Evolutionary conservation across 2,888 invertebrate genomes (phyloP).

Genomic region (Julus scandinavius): DNA sequence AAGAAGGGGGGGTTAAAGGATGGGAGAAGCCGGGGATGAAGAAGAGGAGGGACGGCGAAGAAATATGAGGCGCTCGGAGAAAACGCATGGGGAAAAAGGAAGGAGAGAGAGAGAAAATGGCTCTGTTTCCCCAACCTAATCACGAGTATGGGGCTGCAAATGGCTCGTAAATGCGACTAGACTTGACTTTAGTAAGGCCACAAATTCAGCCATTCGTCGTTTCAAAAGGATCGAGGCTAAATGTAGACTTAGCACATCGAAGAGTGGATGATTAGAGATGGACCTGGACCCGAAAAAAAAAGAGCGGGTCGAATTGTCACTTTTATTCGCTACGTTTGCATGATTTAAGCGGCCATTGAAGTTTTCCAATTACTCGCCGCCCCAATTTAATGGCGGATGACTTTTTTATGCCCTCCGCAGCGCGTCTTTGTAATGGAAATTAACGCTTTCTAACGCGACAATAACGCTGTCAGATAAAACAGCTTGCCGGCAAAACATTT

Average conservation of each 20-base stretch:
- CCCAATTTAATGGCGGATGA: slow-evolving; percentile 17
- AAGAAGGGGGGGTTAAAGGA: not conserved
- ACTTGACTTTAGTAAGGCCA: slow-evolving; percentile 26
- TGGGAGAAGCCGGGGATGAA: not conserved
- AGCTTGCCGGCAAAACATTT: slow-evolving; percentile 2
- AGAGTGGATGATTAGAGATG: slow-evolving; percentile 33
- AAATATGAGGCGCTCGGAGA: not conserved
- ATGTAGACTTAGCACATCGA: slow-evolving; percentile 4
- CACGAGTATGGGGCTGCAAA: slow-evolving; percentile 33
- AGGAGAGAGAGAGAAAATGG: too few species aligned
- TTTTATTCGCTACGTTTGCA: not conserved
- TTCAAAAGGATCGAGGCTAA: slow-evolving; percentile 15
- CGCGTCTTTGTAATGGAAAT: slow-evolving; percentile 2
- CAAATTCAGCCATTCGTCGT: not conserved
- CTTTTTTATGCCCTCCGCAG: slow-evolving; percentile 33
- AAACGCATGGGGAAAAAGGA: too few species aligned
- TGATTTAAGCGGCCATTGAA: slow-evolving; percentile 33
- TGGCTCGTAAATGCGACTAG: slow-evolving; percentile 33
- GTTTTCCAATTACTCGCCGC: slow-evolving; percentile 33
- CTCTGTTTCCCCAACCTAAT: slow-evolving; percentile 16
- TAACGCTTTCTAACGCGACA: slow-evolving; percentile 33
- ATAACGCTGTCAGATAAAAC: slow-evolving; percentile 16
- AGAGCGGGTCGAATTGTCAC: too few species aligned
- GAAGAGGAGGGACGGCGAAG: not conserved
- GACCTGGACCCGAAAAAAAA: not conserved